Evolutionary conservation across 2,888 invertebrate species (phyloP).

Genomic region (Heliconius charithonia): DNA sequence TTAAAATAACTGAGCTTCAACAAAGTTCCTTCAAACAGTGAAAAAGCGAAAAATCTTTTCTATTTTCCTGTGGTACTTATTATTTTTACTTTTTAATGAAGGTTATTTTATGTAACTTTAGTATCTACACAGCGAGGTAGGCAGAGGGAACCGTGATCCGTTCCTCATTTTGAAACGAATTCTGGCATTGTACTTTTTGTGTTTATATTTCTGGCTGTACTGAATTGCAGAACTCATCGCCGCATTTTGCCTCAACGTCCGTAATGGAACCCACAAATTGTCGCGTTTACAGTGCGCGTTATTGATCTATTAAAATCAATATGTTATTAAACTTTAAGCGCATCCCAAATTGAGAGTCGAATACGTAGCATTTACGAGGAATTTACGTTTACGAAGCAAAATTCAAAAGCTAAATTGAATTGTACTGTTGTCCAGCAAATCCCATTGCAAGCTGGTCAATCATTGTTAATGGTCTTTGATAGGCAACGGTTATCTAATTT

Average conservation of each 20-base stretch:
- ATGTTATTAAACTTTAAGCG: not conserved
- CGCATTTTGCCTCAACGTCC: too few species aligned
- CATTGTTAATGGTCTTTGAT: slow-evolving; percentile 6
- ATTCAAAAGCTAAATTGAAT: slow-evolving; percentile 13
- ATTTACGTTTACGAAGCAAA: not conserved
- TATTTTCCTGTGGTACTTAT: not conserved
- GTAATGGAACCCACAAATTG: too few species aligned
- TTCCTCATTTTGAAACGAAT: too few species aligned
- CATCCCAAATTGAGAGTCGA: not conserved
- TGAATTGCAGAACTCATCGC: too few species aligned
- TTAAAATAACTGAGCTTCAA: slow-evolving; percentile 9
- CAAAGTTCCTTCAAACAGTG: not conserved
- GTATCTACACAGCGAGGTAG: not conserved
- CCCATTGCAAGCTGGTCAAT: not conserved
- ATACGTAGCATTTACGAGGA: not conserved
- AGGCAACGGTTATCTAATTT: not conserved
- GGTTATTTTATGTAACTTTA: not conserved
- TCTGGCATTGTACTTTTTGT: too few species aligned
- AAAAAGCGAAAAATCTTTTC: not conserved
- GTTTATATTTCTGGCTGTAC: too few species aligned
- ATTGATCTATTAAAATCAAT: not conserved
- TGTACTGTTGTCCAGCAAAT: not conserved
- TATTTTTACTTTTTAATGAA: not conserved
- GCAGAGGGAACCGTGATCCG: too few species aligned
- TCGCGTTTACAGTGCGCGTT: too few species aligned